Percentiles rank a stretch among this genome's conserved stretches.
These are phyloP conservation scores for Poeciliopsis retropinna DNA, from an alignment of 2,113 vertebrate species.

Conservation along the genomic window DNA sequence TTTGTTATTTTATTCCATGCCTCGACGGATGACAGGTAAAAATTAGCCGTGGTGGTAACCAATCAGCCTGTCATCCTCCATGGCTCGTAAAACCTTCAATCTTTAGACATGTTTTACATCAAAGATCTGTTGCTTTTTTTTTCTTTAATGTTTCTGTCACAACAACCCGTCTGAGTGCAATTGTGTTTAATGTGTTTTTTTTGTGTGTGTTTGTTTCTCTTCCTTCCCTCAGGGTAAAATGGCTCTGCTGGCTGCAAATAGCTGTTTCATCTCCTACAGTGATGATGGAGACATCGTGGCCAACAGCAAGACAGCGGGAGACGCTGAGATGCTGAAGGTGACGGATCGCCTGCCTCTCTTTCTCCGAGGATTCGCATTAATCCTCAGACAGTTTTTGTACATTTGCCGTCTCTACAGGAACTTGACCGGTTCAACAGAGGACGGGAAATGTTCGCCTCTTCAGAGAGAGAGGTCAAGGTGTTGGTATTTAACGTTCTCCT, in stretches of 20 bases:
- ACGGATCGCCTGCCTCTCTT: conserved; percentile 34
- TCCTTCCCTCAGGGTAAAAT: conserved; percentile 85
- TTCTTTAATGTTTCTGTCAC: conserved; percentile 44
- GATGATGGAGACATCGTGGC: conserved; percentile 94
- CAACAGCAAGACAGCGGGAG: conserved; percentile 89
- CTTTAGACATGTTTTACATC: conserved; percentile 50
- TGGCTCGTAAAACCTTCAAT: conserved; percentile 47
- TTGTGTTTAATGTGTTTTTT: conserved; percentile 52
- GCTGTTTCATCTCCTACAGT: conserved; percentile 94
- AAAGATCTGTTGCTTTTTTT: conserved; percentile 42
- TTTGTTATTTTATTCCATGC: not conserved
- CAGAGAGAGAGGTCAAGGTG: conserved; percentile 24
- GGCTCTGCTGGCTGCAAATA: conserved; percentile 93
- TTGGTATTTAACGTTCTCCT: conserved; percentile 41
- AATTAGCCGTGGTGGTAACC: not conserved
- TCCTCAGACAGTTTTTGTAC: conserved; percentile 30
- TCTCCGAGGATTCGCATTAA: conserved; percentile 42
- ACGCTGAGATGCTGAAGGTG: conserved; percentile 97
- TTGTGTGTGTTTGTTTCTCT: not conserved
- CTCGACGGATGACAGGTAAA: not conserved
- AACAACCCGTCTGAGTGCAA: conserved; percentile 34
- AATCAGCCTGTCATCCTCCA: not conserved
- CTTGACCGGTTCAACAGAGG: conserved; percentile 7
- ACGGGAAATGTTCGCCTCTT: conserved; percentile 32
- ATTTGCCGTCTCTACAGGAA: conserved; percentile 18